Conservation (phyloP, 2,113 vertebrate genomes). For the Hippocampus abdominalis region DNA sequence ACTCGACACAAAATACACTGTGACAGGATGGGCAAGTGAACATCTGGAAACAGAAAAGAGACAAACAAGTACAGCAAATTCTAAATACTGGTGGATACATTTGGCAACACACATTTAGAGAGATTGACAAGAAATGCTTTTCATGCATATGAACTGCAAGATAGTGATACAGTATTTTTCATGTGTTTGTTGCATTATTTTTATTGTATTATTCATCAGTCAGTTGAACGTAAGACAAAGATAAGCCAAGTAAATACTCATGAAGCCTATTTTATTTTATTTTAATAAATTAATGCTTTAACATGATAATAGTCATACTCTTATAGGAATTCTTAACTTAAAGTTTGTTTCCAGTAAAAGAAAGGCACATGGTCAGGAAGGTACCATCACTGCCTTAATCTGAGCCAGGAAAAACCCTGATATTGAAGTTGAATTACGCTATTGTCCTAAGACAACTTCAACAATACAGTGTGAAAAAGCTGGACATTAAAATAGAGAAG, state of each 20-base stretch:
- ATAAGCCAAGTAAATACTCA: neutral
- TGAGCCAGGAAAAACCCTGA: no score
- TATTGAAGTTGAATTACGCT: neutral
- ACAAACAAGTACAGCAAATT: neutral
- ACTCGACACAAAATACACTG: conserved; percentile 87
- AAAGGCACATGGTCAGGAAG: no score
- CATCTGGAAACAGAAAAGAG: conserved; percentile 66
- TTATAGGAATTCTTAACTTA: no score
- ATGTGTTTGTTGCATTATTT: neutral
- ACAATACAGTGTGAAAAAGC: neutral
- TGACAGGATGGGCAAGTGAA: conserved; percentile 80
- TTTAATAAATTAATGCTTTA: no score
- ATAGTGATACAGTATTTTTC: neutral
- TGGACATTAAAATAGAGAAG: neutral
- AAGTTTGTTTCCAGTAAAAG: no score
- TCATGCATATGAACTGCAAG: neutral
- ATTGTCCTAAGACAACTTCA: neutral
- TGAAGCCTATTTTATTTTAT: no score
- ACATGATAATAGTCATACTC: no score
- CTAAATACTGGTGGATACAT: neutral
- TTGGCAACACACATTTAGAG: neutral
- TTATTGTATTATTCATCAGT: neutral
- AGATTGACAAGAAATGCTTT: neutral
- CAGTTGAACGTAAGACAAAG: neutral
- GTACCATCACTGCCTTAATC: no score